A percentile compares a stretch with the other conserved stretches of the same genome.
Conservation (phyloP, 2,888 invertebrate genomes). For the Campoletis raptor region DNA sequence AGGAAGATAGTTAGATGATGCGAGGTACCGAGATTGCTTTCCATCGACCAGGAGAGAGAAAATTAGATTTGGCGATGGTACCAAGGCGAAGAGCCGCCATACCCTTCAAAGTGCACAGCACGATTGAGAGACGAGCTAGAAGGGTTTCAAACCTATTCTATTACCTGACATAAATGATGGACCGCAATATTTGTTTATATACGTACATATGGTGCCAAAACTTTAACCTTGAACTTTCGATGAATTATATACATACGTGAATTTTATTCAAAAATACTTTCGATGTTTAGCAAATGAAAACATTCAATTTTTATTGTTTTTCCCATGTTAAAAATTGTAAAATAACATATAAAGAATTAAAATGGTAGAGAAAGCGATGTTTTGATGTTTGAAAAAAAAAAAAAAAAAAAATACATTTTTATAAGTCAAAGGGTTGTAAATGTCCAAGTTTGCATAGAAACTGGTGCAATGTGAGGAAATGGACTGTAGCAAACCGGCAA, state of each 20-base stretch:
- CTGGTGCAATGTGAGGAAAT: background rate
- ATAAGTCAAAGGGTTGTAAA: background rate
- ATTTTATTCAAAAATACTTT: background rate
- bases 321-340: too few relatives aligned
- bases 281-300: too few relatives aligned
- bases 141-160: slow-evolving; percentile 48
- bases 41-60: slow-evolving; percentile 67
- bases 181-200: background rate
- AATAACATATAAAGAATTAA: too few relatives aligned
- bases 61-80: slow-evolving; percentile 69
- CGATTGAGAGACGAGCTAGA: slow-evolving; percentile 30
- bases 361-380: too few relatives aligned
- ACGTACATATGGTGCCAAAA: background rate
- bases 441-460: background rate
- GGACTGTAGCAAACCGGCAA: slow-evolving; percentile 28
- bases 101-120: slow-evolving; percentile 57
- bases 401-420: background rate
- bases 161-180: slow-evolving; percentile 41
- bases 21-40: slow-evolving; percentile 63
- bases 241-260: background rate
- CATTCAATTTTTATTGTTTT: too few relatives aligned
- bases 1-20: slow-evolving; percentile 11
- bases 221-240: background rate
- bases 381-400: background rate
- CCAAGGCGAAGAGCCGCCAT: slow-evolving; percentile 35